Conservation (phyloP, 2,888 invertebrate genomes). For the Steinernema hermaphroditum region DNA sequence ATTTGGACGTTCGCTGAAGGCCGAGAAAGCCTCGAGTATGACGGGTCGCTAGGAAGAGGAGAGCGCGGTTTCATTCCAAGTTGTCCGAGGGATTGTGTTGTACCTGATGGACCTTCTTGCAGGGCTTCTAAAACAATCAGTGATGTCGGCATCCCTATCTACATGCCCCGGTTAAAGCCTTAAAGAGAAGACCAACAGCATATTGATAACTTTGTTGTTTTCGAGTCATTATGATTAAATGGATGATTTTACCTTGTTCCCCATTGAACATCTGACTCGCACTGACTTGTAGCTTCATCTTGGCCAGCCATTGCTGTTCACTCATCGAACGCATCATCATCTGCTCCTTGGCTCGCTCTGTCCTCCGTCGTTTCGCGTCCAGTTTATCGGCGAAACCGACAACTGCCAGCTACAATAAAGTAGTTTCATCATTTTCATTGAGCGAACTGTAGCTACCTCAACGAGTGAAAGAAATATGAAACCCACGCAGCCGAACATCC, state of each 20-base stretch:
- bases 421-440: too few species aligned
- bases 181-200: background rate
- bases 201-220: background rate
- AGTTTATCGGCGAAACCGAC: constrained; percentile 66
- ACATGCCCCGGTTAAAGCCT: background rate
- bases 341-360: constrained; percentile 51
- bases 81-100: background rate
- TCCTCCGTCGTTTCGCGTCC: constrained; percentile 46
- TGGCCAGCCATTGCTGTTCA: constrained; percentile 63
- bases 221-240: background rate
- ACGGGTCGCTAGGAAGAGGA: background rate
- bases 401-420: constrained; percentile 58
- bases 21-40: background rate
- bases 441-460: constrained; percentile 56
- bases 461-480: constrained; percentile 65
- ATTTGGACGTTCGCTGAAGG: background rate
- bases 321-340: constrained; percentile 57
- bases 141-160: background rate
- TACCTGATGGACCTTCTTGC: background rate
- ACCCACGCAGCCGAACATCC: constrained; percentile 66
- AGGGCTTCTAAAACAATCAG: background rate
- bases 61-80: background rate
- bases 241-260: background rate
- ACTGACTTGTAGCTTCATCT: constrained; percentile 35
- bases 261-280: constrained; percentile 30